phyloP scores from a whole-genome alignment of 2,113 vertebrate species.

The Mormyrus lacerda region DNA sequence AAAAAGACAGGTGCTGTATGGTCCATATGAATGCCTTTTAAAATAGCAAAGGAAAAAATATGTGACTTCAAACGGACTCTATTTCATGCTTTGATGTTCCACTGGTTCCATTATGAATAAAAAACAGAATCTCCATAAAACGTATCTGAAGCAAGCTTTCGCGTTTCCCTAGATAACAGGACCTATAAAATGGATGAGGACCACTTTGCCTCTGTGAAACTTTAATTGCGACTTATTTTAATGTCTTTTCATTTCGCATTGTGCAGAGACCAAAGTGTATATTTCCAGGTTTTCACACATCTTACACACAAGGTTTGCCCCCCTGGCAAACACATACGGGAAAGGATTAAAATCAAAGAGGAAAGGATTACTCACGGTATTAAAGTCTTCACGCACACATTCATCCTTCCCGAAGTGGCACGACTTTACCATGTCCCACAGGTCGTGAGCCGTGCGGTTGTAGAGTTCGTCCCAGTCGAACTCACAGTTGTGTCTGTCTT shows the following conservation, averaged over 20 bases:
- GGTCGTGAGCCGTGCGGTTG: slow-evolving; percentile 39
- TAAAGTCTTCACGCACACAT: slow-evolving; percentile 60
- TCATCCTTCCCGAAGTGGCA: slow-evolving; percentile 46
- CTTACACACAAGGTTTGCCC: slow-evolving; percentile 44
- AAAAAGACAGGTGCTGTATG: slow-evolving; percentile 21
- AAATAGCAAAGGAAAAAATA: slow-evolving; percentile 25
- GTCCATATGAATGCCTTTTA: slow-evolving; percentile 19
- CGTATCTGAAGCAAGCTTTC: slow-evolving; percentile 28
- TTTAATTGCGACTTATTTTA: slow-evolving; percentile 26
- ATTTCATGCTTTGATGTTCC: slow-evolving; percentile 44
- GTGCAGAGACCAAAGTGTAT: slow-evolving; percentile 48
- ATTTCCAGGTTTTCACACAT: slow-evolving; percentile 55
- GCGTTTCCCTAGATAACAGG: slow-evolving; percentile 32
- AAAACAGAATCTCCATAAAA: slow-evolving; percentile 29
- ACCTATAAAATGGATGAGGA: slow-evolving; percentile 29
- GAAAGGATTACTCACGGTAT: slow-evolving; percentile 60
- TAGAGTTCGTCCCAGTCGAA: slow-evolving; percentile 49
- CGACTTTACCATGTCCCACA: slow-evolving; percentile 57
- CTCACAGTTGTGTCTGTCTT: slow-evolving; percentile 16
- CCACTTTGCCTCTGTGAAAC: slow-evolving; percentile 38
- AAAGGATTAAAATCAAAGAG: slow-evolving; percentile 24
- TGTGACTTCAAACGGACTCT: slow-evolving; percentile 40
- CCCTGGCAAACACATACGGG: slow-evolving; percentile 52
- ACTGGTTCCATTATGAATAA: slow-evolving; percentile 31
- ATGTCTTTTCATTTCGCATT: slow-evolving; percentile 52